A percentile compares a stretch with the other conserved stretches of the same genome.
Evolutionary conservation across 2,113 vertebrate genomes (phyloP).

Genomic region (Cnemophilus loriae): DNA sequence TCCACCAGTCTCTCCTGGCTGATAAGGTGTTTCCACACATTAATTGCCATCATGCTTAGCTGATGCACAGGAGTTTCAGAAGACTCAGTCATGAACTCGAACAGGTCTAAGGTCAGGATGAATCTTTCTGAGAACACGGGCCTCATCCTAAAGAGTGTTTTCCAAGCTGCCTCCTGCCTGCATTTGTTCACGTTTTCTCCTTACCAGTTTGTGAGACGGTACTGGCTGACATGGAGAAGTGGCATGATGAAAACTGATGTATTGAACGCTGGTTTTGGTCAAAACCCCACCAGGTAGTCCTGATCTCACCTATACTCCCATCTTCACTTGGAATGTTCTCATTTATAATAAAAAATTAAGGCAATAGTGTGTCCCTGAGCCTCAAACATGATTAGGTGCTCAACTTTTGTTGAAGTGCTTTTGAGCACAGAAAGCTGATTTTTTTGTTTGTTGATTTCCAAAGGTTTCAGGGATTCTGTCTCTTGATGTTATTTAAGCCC

Average conservation of each 20-base stretch:
- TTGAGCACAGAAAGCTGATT: background rate
- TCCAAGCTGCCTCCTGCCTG: background rate
- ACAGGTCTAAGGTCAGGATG: background rate
- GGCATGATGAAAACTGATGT: background rate
- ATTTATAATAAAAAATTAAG: background rate
- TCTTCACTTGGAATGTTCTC: background rate
- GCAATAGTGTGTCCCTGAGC: background rate
- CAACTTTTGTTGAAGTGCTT: background rate
- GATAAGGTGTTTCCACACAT: background rate
- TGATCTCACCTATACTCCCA: background rate
- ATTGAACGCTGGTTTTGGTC: background rate
- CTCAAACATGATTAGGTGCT: fast-evolving
- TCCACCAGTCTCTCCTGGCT: background rate
- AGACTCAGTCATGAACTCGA: background rate
- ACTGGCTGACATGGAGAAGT: background rate
- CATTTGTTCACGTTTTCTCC: background rate
- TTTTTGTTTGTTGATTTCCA: background rate
- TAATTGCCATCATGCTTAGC: background rate
- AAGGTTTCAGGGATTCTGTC: background rate
- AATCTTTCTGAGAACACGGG: background rate
- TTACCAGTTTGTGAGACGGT: fast-evolving
- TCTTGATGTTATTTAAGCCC: background rate
- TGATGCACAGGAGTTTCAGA: background rate
- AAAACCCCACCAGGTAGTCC: background rate
- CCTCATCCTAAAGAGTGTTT: background rate